Base-by-base conservation (phyloP, 2,888 invertebrate genomes). In the Drosophila ochracea region DNA sequence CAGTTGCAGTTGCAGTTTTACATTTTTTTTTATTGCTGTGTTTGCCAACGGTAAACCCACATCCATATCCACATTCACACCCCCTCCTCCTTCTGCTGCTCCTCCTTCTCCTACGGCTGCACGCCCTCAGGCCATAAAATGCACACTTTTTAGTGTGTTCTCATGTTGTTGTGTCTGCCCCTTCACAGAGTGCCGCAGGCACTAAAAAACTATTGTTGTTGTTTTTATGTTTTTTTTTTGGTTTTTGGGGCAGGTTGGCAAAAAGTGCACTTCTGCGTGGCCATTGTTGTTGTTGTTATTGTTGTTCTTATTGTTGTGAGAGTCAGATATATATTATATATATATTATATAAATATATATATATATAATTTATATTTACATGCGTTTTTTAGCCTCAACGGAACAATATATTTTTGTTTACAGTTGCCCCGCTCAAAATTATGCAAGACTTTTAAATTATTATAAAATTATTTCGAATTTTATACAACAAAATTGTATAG, bases 251-350 rank as follows among this genome's bases (percentile, higher is more conserved):
- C 49, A 60, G 43, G 11, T 37, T 64, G 59, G 55, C 54, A 61
- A 53, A 75, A 76, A 78, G 68, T 71, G 78, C 79, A 75, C 67
- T 72, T 78, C 53, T 59, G 53, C 47, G 49, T 10, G 53, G 50
- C n/a, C 21, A 66, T 73, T 25, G 30, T 49, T 35, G 35, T 28
- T 53, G 61, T 30, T 43, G n/a, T 39, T 9, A 30, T 30, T 31
- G n/a, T 30, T 43, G 53, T 35, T 53, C 31, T 39, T 31, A 39
- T 30, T 55, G 43, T 54, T 59, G 28, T 47, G 35, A 21, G 47
- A 57, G 63, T 43, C 35, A 41, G 33, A n/a, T 35, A 69, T 21
- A 43, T 28, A 53, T 53, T 16, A 53, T 11, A 37, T 7, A 49
- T n/a, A 53, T 13, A 33, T 11, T 5, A 30, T 30, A 7, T 7